These are phyloP conservation scores for Noctilio leporinus DNA, from an alignment of 2,113 vertebrate genomes.

Conservation along the genomic window DNA sequence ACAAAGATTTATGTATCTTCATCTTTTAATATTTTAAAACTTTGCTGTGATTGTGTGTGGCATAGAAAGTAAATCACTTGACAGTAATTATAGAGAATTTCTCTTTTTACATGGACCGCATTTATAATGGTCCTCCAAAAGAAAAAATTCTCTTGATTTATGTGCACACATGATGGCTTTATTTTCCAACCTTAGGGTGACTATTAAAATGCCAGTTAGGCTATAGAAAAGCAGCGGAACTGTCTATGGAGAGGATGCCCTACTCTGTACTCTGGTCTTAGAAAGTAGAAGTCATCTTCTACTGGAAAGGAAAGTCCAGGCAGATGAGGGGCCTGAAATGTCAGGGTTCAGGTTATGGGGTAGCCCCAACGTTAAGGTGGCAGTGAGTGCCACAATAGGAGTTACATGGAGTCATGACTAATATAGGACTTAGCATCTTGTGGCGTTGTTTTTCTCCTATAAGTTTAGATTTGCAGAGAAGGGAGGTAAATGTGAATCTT, in stretches of 20 bases:
- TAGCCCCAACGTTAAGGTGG: not conserved
- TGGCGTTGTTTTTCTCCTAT: not conserved
- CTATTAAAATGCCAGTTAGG: not conserved
- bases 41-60: not conserved
- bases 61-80: not conserved
- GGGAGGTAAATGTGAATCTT: not conserved
- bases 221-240: not conserved
- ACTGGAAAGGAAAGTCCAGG: too few species aligned
- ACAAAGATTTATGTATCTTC: conserved; percentile 26
- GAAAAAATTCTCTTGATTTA: not conserved
- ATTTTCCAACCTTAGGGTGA: not conserved
- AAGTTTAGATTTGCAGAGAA: not conserved
- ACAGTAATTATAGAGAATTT: not conserved
- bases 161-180: not conserved
- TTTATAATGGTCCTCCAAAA: not conserved
- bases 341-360: not conserved
- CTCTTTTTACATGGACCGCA: not conserved
- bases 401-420: not conserved
- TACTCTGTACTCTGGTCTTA: not conserved
- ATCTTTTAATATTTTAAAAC: conserved; percentile 1
- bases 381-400: not conserved
- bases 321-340: not conserved
- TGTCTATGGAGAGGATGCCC: not conserved
- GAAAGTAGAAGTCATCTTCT: accelerated
- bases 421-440: not conserved